Evolutionary conservation across 2,888 invertebrate genomes (phyloP), one percentile per base, ranked within the genome.

Genomic region (Andrena marginata): DNA sequence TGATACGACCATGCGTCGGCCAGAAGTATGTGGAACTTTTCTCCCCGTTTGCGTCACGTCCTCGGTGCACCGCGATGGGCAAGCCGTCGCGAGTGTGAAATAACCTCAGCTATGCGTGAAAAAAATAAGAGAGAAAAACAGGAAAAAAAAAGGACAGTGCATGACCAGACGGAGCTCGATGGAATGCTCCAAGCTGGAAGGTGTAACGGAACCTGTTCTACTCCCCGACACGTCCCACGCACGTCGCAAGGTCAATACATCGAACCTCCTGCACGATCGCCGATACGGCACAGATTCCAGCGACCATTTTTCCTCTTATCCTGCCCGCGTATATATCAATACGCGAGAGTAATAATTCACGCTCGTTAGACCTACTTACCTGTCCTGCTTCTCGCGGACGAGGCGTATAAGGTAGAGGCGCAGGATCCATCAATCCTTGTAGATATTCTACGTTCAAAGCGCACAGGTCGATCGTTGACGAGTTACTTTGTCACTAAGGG

Each of bases 171-270:
- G 77, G 76, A 68, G 23, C 70, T 42, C 83, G 77, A 70, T 74
- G 87, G 87, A 88, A 87, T 87, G 86, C 77, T 83, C 69, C 77
- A 67, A 74, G 74, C 60, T 88, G 76, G 80, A 88, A 88, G 89
- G 77, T 86, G 88, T 90, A 90, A 91, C 92, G 91, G 90, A 90
- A 92, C 92, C 87, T 89, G 90, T 92, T 90, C 88, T 87, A 89
- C 82, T 89, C 86, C 70, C 73, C 79, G 81, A 74, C 84, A 65
- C 85, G 78, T 69, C 82, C 84, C 81, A 79, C 82, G 77, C 82
- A 68, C 81, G 64, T 82, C 72, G 83, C 89, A 91, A 90, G 87
- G 87, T 89, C 90, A 85, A 84, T 71, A 67, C 80, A 84, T 85
- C 68, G 75, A 77, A 49, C 73, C 63, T 73, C 74, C 59, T 54